Base-by-base conservation (phyloP, 2,113 vertebrate genomes). In the Ptychochromis oligacanthus region DNA sequence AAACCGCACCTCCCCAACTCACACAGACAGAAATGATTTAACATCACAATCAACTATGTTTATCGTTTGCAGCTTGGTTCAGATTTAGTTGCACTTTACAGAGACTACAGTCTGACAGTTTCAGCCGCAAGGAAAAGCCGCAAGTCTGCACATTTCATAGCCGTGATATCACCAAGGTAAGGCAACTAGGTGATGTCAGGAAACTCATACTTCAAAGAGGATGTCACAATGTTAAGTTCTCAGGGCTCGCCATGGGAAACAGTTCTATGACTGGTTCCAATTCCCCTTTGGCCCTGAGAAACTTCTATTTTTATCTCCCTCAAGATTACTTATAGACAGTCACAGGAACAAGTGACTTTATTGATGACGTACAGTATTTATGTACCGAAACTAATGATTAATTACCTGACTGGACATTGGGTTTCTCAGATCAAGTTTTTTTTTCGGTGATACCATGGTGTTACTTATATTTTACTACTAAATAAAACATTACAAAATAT, bases 111-210 rank as follows among this genome's bases (percentile, higher is more conserved):
- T 11, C 17, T 54, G 26, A 61, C 13, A n/a, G 8, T 6, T 2
- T 13, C 10, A 4, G n/a, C 6, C 24, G 26, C 18, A n/a, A 7
- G 20, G 7, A 28, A 74, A 74, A 78, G 31, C 7, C 26, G 57
- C 38, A 65, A 15, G 38, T 5, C 26, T 1, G 14, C 28, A 58
- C 52, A 77, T 86, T 88, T 77, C 28, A 46, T 2, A 54, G 22
- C n/a, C 10, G 13, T 91, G 87, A 90, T 28, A 59, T 79, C 82
- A 79, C 43, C 24, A 11, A 34, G 31, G 54, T 34, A 9, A 36
- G 64, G 3, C 7, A 14, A 55, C 26, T 76, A 43, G 3, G n/a
- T 84, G 75, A 79, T 56, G 49, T 82, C 57, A 85, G n/a, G 26
- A 11, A 28, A 13, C 6, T 10, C n/a, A 80, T 59, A 64, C 26